Conservation (phyloP, 2,113 vertebrate species). For the Lutjanus erythropterus region DNA sequence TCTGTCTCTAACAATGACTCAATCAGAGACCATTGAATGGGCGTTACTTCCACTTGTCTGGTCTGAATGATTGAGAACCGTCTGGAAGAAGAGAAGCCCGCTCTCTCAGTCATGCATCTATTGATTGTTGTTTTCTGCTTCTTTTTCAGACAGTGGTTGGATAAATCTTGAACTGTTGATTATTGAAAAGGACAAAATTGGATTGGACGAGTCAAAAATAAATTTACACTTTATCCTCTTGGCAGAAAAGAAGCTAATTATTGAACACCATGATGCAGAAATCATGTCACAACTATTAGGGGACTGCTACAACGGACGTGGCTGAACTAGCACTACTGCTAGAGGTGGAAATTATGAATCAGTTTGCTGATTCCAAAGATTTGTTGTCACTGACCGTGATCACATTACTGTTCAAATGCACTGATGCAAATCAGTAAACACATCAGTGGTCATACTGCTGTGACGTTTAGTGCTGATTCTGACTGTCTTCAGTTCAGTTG, state of each 20-base stretch:
- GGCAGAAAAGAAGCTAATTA: background rate
- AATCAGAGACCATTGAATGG: conserved; percentile 1
- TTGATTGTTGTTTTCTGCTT: conserved; percentile 8
- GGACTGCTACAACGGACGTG: no score
- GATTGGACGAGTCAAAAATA: background rate
- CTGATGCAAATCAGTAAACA: no score
- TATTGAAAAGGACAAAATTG: background rate
- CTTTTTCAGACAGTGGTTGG: background rate
- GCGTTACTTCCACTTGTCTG: conserved; percentile 7
- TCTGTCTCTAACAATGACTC: conserved; percentile 32
- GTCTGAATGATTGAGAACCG: conserved; percentile 33
- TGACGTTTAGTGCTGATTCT: no score
- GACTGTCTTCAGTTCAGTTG: no score
- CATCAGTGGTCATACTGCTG: no score
- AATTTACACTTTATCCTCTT: background rate
- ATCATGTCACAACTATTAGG: background rate
- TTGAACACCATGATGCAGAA: background rate
- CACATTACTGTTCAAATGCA: no score
- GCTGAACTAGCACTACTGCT: no score
- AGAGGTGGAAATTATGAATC: no score
- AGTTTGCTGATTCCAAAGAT: no score
- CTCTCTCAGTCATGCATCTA: background rate
- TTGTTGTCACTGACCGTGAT: no score
- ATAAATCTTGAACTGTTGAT: background rate
- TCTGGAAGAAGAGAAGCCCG: background rate